Conservation (phyloP, 2,797 vertebrate species). For the Huso huso region DNA sequence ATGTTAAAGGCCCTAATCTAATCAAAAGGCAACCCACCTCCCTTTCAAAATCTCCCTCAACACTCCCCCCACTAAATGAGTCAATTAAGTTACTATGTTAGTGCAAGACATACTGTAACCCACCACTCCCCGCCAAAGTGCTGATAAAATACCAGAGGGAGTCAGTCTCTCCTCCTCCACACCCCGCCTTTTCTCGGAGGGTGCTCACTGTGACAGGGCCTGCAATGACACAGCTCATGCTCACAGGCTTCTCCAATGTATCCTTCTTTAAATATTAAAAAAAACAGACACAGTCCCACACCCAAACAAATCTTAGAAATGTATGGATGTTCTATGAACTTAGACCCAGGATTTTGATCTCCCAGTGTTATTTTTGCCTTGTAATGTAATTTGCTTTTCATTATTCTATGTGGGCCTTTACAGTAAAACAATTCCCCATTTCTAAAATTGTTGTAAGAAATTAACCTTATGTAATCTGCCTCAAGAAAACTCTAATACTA, state of each 20-base stretch:
- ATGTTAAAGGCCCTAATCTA: conserved; percentile 31
- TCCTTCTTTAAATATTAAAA: neutral
- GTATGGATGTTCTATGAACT: neutral
- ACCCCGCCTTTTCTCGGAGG: too few species aligned
- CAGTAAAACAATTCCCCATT: too few species aligned
- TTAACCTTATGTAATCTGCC: too few species aligned
- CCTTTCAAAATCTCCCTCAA: too few species aligned
- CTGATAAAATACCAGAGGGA: conserved; percentile 24
- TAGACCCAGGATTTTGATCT: neutral
- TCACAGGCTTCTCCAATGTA: neutral
- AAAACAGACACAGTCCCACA: neutral
- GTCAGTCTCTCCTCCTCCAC: conserved; percentile 1
- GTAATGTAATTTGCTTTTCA: too few species aligned
- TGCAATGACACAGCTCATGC: neutral
- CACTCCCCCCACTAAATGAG: neutral
- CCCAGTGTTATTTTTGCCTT: too few species aligned
- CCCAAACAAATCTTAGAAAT: neutral
- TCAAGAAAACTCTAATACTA: too few species aligned
- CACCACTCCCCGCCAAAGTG: conserved; percentile 15
- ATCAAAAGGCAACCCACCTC: conserved; percentile 29
- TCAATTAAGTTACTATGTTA: neutral
- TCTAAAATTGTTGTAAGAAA: too few species aligned
- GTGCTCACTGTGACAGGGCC: neutral
- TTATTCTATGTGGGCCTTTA: too few species aligned
- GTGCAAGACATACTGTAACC: neutral